These are phyloP conservation scores for Serinus canaria DNA, from an alignment of 2,113 vertebrate genomes.

Conservation along the genomic window DNA sequence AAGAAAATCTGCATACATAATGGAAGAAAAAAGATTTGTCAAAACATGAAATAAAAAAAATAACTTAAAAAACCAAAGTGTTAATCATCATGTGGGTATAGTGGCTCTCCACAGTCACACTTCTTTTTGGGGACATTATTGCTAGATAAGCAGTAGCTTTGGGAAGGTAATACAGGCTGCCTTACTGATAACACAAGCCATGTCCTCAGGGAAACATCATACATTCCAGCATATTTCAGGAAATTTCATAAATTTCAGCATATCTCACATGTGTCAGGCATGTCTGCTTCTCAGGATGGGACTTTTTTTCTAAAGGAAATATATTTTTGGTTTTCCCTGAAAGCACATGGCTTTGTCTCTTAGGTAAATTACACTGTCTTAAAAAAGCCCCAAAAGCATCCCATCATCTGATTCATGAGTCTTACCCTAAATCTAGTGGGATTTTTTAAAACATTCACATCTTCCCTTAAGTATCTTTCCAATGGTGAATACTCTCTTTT, in stretches of 20 bases:
- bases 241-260: conserved; percentile 59
- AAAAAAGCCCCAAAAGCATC: not conserved
- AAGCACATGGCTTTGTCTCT: not conserved
- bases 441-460: not conserved
- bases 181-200: not conserved
- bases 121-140: not conserved
- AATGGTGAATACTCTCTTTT: not conserved
- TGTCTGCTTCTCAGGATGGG: conserved; percentile 48
- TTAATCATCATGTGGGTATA: not conserved
- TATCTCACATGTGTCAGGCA: conserved; percentile 40
- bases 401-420: not conserved
- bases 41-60: not conserved
- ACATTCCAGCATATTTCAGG: conserved; percentile 50
- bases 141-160: not conserved
- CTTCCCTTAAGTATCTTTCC: not conserved
- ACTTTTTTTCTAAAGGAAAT: conserved; percentile 47
- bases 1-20: not conserved
- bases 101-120: not conserved
- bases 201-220: conserved; percentile 33
- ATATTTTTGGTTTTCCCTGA: conserved; percentile 53
- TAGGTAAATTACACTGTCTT: not conserved
- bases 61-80: not conserved
- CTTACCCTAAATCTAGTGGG: not conserved
- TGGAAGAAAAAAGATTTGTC: not conserved
- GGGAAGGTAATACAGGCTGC: conserved; percentile 4